Evolutionary conservation across 2,113 vertebrate species (phyloP), one percentile per base, ranked within the genome.

Genomic region (Neodontobutis hainanensis): DNA sequence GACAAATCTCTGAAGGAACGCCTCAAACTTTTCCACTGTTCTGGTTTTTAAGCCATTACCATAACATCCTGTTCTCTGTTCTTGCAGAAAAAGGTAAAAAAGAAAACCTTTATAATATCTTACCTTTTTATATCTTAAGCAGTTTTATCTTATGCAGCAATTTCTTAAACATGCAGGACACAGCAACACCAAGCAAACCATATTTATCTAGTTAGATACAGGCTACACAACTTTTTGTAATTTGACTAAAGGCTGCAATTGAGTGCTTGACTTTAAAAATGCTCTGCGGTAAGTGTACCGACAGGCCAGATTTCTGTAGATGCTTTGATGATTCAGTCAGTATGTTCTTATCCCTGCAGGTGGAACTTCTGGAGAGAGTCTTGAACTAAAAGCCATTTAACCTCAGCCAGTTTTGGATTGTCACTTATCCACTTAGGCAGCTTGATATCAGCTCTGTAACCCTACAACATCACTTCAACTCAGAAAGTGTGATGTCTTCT

Each of bases 1-100:
- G 11, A 71, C 73, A 84, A 85, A 81, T 85, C 77, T 88, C 68
- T 56, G 70, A 85, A 75, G 80, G 76, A 81, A 84, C 49, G 62
- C 68, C 75, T 84, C 61, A 73, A 84, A 78, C 78, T 69, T 79
- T 76, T 65, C 49, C 38, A 83, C 73, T 85, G 81, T 85, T 85
- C 84, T 84, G 79, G 74, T 80, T 36, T 77, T 75, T 72, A 70
- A 80, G 81, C 65, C 74, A 88, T 87, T 84, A 75, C 72, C 75
- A 83, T 85, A 81, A 80, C 74, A 81, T 62, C 77, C 65, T 68
- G 56, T 74, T 77, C 78, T 70, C 44, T 81, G 44, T 46, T 46
- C 56, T 72, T 10, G 61, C 2, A 32, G 59, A 70, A 74, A 45
- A 76, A 80, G 19, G 19, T 27, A 27, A 3, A 76, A 60, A 11